Percentiles rank a stretch among this genome's conserved stretches.
Evolutionary conservation across 2,113 vertebrate species (phyloP).

Genomic region (Cygnus buccinator): DNA sequence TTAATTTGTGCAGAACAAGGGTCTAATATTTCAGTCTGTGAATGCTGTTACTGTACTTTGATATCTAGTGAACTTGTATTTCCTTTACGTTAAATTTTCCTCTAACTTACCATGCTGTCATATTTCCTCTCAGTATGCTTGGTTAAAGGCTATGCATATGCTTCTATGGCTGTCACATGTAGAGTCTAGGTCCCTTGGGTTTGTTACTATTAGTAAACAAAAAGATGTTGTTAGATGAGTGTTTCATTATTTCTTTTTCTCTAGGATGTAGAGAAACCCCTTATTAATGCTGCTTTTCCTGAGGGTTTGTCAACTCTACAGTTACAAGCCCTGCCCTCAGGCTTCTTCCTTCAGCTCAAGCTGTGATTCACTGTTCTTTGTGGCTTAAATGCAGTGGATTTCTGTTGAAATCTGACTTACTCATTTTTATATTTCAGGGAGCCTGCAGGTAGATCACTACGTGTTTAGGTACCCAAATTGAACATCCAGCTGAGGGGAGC

Average conservation of each 20-base stretch:
- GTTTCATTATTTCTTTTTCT: neutral
- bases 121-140: neutral
- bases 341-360: neutral
- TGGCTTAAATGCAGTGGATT: neutral
- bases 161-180: neutral
- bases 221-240: constrained; percentile 6
- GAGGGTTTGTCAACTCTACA: neutral
- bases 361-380: neutral
- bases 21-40: neutral
- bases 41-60: neutral
- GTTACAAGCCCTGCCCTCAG: neutral
- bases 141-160: neutral
- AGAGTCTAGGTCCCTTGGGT: no score
- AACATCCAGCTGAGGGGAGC: neutral
- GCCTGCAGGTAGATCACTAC: neutral
- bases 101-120: neutral
- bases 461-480: neutral
- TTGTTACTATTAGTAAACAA: neutral
- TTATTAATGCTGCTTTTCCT: neutral
- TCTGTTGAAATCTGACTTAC: neutral
- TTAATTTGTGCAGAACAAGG: neutral
- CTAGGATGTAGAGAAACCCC: neutral
- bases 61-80: neutral
- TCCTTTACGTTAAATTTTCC: neutral
- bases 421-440: neutral